Percentiles rank a stretch among this genome's conserved stretches.
Conservation (phyloP, 2,888 invertebrate species). For the Tenthredo mesomela region DNA sequence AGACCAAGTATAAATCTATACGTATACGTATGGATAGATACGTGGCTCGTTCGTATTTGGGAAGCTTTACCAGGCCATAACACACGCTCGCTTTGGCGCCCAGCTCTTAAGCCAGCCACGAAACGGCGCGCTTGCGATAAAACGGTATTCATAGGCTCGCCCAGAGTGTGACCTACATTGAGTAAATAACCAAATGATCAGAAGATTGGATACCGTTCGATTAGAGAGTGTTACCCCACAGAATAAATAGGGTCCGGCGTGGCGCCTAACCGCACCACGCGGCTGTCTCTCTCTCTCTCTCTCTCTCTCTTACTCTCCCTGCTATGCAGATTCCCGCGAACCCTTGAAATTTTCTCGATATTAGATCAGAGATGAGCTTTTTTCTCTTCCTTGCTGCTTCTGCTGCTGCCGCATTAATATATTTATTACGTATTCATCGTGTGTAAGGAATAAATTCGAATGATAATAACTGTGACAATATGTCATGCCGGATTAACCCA, state of each 20-base stretch:
- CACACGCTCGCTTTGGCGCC: conserved; percentile 20
- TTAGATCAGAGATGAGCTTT: background rate
- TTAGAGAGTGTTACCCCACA: background rate
- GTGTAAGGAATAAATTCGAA: background rate
- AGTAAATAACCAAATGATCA: conserved; percentile 42
- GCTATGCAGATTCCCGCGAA: too few species aligned
- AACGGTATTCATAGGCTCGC: conserved; percentile 24
- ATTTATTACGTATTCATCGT: background rate
- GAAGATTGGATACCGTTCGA: conserved; percentile 40
- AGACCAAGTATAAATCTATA: background rate
- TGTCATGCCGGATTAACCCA: background rate
- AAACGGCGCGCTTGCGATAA: conserved; percentile 39
- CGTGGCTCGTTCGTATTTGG: conserved; percentile 2
- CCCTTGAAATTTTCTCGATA: too few species aligned
- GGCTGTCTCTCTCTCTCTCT: background rate
- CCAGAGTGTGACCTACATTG: conserved; percentile 42
- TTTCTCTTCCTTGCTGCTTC: too few species aligned
- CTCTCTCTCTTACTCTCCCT: background rate
- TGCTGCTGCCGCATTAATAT: background rate
- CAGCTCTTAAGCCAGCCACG: conserved; percentile 1
- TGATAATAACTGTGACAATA: conserved; percentile 18
- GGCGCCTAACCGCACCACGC: background rate
- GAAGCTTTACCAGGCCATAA: conserved; percentile 13
- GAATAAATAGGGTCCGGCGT: conserved; percentile 24
- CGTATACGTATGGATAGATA: background rate